Evolutionary conservation across 2,888 invertebrate genomes (phyloP), one percentile per base, ranked within the genome.

Genomic region (Tupiocoris notatus): DNA sequence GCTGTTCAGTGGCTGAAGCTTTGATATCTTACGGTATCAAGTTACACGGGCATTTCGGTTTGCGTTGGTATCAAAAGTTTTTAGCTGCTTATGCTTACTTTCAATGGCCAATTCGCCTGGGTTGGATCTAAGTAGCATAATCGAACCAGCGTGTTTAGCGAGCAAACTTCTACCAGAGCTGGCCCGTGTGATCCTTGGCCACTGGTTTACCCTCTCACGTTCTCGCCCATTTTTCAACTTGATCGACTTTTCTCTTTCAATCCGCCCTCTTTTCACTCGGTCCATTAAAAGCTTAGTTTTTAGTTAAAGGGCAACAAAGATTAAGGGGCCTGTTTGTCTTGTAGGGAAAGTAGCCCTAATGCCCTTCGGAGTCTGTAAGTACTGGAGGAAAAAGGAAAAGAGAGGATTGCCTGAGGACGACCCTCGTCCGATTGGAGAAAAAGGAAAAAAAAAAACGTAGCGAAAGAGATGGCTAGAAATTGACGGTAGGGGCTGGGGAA

Each of bases 271-370:
- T 73, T 73, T 73, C 54, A 54, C 62, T 73, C 62, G 73, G 62
- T 73, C 73, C 73, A 63, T 73, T 73, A 73, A 73, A 73, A 73
- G 73, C 73, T 73, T 73, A 73, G 73, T 73, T 73, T 73, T 73
- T 73, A 73, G 73, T 73, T 73, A 73, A 73, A 73, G 73, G 73
- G 62, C 73, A 73, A 73, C 73, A 73, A 73, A 73, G 73, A 73
- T 73, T 73, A 73, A 39, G 63, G 63, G 73, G 20, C 73, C 62
- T 73, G 73, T 73, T 73, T 73, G 61, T 73, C 73, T 73, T 73
- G 73, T 73, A 73, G 73, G 62, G 73, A 25, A 73, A 62, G 58
- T 56, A 57, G 62, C 73, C 62, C 63, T 12, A 25, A 65, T 23
- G 24, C 23, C 65, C 39, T 21, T 12, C 18, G 21, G 63, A 21